Evolutionary conservation across 2,797 vertebrate genomes (phyloP), one percentile per base, ranked within the genome.

Genomic region (Scolopax bukidnonensis): DNA sequence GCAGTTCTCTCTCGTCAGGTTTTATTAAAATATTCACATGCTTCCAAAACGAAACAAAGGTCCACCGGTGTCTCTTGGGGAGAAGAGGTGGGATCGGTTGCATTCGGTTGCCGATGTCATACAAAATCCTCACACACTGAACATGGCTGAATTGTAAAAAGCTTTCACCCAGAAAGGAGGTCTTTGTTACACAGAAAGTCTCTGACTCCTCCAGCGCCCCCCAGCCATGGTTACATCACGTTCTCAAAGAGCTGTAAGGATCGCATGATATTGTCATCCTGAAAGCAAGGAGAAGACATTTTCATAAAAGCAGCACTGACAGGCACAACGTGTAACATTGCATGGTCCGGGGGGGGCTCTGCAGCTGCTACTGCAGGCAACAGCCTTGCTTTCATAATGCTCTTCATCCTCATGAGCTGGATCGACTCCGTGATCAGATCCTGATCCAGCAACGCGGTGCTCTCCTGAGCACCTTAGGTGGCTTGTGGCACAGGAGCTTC

Each of bases 161-260:
- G 87, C 87, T 93, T 96, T 93, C 95, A 93, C 95, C 93, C 96
- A 96, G 95, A 93, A 96, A 90, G 94, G 81, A 97, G 92, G 61
- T 93, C 96, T 84, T 74, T 85, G 79, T 96, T 76, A 84, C 69
- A 86, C 84, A 91, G 90, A 94, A 94, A 65, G 95, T 97, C 95
- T 97, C 92, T 79, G 93, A 92, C 88, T 96, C 87, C 94, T 73
- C 50, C 79, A 48, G 70, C 13, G 18, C 78, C 77, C 21, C 5
- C 50, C 87, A 85, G 65, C 32, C 28, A 21, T 2, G 10, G 73
- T 95, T 99, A 99, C 98, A 99, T 99, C 89, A 99, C 99, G 1
- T 99, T 99, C 98, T 99, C 99, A 97, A 99, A 99, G 69, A 99
- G 98, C 97, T 99, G 99, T 98, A 99, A 98, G 96, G 99, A 99